phyloP scores from a whole-genome alignment of 2,888 invertebrate species.

The Leptopilina syphax region DNA sequence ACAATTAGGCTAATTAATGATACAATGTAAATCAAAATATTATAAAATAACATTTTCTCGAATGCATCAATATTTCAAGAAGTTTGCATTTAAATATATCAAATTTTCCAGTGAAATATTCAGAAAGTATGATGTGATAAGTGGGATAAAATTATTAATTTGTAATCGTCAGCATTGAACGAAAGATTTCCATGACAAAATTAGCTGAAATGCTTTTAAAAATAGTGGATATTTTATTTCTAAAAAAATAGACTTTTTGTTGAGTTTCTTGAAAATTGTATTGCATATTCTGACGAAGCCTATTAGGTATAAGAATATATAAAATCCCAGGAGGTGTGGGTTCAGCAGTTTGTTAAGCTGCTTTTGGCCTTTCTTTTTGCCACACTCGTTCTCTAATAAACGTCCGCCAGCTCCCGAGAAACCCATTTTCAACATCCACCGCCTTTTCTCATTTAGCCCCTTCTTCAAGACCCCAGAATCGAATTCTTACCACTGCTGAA shows the following conservation, averaged over 20 bases:
- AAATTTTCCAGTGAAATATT: no score
- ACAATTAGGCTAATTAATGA: no score
- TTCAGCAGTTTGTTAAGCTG: slow-evolving; percentile 74
- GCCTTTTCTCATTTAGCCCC: slow-evolving; percentile 52
- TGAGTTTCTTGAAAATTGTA: slow-evolving; percentile 58
- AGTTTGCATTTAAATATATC: no score
- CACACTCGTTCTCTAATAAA: slow-evolving; percentile 54
- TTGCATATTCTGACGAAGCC: slow-evolving; percentile 68
- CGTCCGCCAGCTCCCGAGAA: slow-evolving; percentile 49
- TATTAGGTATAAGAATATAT: slow-evolving; percentile 70
- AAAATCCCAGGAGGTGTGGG: slow-evolving; percentile 72
- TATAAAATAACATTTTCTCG: no score
- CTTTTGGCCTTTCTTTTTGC: slow-evolving; percentile 49
- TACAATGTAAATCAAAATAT: no score
- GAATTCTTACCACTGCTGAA: slow-evolving; percentile 51
- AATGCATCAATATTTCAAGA: no score
- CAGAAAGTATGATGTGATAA: no score
- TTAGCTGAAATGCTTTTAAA: neutral
- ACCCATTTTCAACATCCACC: slow-evolving; percentile 55
- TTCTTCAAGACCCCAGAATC: slow-evolving; percentile 49
- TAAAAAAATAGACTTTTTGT: neutral
- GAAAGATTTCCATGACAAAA: no score
- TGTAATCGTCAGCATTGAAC: no score
- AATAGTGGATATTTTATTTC: neutral
- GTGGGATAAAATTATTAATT: no score